Base-by-base conservation (phyloP, 2,888 invertebrate species). In the Protodeltote pygarga region DNA sequence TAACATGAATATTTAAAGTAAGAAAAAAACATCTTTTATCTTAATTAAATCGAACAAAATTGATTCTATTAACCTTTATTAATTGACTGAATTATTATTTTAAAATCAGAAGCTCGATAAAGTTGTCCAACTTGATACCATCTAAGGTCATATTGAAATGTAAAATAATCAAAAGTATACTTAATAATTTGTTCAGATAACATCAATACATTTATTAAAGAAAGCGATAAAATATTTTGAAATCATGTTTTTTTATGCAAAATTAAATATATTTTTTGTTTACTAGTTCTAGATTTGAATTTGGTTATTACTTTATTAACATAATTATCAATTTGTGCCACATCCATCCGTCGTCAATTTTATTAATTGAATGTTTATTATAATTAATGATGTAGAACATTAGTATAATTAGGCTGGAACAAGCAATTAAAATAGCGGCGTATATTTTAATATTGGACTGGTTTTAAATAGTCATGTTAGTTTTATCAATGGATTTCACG, bases 51-150 rank as follows among this genome's bases (percentile, higher is more conserved):
- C 33, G 17, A n/a, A 20, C 4, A 11, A 34, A 39, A 15, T 28
- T 45, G 55, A 17, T 35, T 46, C 11, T 9, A 46, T 60, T 60
- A 53, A 57, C 61, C 35, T 60, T 60, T 47, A 31, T 32, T 59
- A 38, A 46, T 60, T 53, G 24, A 16, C 14, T 14, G 38, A 59
- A 15, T 10, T 14, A 28, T 39, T 14, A 38, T 33, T 20, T 37
- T 15, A 34, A 35, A 10, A 38, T 28, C 28, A 47, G 38, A 38
- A 54, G 55, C 48, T 27, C 4, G 13, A 60, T 52, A 35, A 52
- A 38, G 23, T 39, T 39, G 27, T 53, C 31, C 38, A 35, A n/a
- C 4, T 3, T 2, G 61, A 57, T 57, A 39, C 17, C 5, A 55
- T 59, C 50, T 5, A 31, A 59, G 45, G 52, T 59, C 37, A 55